Percentiles rank a stretch among this genome's conserved stretches.
phyloP scores from a whole-genome alignment of 2,888 invertebrate species.

The Teleiodes luculella region DNA sequence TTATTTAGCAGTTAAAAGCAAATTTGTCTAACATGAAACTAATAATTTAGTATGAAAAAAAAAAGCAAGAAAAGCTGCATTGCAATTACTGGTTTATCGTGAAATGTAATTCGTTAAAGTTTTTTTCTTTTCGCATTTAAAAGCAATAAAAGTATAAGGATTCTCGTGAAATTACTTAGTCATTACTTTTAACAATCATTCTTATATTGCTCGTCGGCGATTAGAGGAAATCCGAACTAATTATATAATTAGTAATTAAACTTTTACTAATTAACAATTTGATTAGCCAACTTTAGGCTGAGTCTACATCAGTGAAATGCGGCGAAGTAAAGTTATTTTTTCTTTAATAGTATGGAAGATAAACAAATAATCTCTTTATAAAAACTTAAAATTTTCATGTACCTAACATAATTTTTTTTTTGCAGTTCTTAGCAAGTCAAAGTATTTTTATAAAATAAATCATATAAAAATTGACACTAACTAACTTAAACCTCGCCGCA shows the following conservation, averaged over 20 bases:
- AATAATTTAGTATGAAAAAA: not conserved
- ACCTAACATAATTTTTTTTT: too few relatives aligned
- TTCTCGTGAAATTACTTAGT: slow-evolving; percentile 37
- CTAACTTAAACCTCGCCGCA: not conserved
- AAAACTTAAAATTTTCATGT: too few relatives aligned
- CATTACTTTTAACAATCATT: slow-evolving; percentile 32
- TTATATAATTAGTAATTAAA: slow-evolving; percentile 42
- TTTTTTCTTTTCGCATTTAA: not conserved
- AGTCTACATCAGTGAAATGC: not conserved
- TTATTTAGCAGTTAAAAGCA: not conserved
- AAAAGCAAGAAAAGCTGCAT: not conserved
- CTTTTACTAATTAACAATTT: slow-evolving; percentile 44
- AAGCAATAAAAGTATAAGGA: not conserved
- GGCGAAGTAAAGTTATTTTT: not conserved
- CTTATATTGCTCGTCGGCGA: slow-evolving; percentile 32
- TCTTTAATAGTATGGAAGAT: too few relatives aligned
- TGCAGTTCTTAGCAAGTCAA: too few relatives aligned
- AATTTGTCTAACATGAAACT: too few relatives aligned
- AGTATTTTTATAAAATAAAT: not conserved
- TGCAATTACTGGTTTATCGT: too few relatives aligned
- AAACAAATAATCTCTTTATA: too few relatives aligned
- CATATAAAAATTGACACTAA: not conserved
- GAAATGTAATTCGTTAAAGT: not conserved
- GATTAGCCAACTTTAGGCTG: slow-evolving; percentile 23
- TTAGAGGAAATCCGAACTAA: slow-evolving; percentile 33